A percentile compares a stretch with the other conserved stretches of the same genome.
Evolutionary conservation across 2,797 vertebrate species (phyloP).

Genomic region (Rhinichthys osculus): DNA sequence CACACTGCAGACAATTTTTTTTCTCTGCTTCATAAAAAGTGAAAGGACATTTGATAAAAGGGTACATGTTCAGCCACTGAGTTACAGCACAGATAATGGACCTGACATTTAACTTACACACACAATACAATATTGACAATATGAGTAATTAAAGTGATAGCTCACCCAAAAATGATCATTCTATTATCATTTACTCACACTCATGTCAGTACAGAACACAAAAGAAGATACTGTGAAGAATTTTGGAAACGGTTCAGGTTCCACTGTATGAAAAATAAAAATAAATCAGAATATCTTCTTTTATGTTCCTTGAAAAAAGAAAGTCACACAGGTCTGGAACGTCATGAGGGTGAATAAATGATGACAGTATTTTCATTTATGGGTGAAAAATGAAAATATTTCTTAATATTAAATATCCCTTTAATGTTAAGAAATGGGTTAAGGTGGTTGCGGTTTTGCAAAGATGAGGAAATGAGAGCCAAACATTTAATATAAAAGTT

Average conservation of each 20-base stretch:
- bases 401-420: neutral
- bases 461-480: neutral
- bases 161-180: neutral
- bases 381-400: neutral
- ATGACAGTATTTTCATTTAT: neutral
- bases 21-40: constrained; percentile 16
- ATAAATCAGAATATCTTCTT: neutral
- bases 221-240: neutral
- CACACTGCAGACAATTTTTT: neutral
- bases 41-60: constrained; percentile 30
- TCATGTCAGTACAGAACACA: neutral
- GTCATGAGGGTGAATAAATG: neutral
- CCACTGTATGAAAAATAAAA: neutral
- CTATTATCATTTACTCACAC: neutral
- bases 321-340: neutral
- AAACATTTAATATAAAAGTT: neutral
- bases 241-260: neutral
- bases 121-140: constrained; percentile 15
- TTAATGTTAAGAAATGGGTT: neutral
- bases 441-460: neutral
- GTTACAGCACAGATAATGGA: constrained; percentile 12
- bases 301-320: neutral
- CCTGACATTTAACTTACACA: constrained; percentile 31
- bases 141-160: neutral
- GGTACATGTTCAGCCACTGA: constrained; percentile 31